Base-by-base conservation (phyloP, 2,113 vertebrate species). In the Eidolon helvum region DNA sequence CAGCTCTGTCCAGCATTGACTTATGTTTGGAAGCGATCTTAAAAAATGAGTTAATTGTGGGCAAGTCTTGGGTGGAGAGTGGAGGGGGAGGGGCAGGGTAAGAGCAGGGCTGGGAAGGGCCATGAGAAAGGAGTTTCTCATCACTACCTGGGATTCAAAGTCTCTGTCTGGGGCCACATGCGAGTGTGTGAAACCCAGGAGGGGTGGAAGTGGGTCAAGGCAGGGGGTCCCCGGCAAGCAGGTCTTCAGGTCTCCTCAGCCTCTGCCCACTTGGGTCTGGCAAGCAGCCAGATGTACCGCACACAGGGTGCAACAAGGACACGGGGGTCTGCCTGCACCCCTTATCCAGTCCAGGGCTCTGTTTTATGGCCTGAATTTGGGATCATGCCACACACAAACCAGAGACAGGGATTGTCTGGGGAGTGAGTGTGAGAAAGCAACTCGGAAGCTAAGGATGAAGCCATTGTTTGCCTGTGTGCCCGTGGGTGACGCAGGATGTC, bases 21-120 rank as follows among this genome's bases (percentile, higher is more conserved):
- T 97, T 98, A 93, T 80, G 85, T 95, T 97, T 98, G 97, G 97
- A 98, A 96, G 85, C 43, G 1, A 82, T 63, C 85, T 97, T 65
- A 63, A 90, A 90, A 97, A 95, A 97, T 97, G 94, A 98, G 97
- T 98, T 98, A 98, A 97, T 96, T 97, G 97, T 95, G 96, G 97
- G 97, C 95, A 97, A 97, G 94, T 43, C 90, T 63, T 61, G 83
- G 72, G 95, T 35, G 79, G 79, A 74, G 35, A 33, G 63, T 59
- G 40, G 16, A 55, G 11, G 55, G n/a, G 69, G 82, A 28, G 89
- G 57, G 65, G 38, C 16, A 26, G 40, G 48, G 22, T 82, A 12
- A 59, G 63, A 72, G 40, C 57, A n/a, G 71, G 61, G 26, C 68
- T 35, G 7, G 43, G 61, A 89, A 74, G 40, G 22, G 28, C 65